Evolutionary conservation across 2,888 invertebrate genomes (phyloP).

Genomic region (Agriopis leucophaearia): DNA sequence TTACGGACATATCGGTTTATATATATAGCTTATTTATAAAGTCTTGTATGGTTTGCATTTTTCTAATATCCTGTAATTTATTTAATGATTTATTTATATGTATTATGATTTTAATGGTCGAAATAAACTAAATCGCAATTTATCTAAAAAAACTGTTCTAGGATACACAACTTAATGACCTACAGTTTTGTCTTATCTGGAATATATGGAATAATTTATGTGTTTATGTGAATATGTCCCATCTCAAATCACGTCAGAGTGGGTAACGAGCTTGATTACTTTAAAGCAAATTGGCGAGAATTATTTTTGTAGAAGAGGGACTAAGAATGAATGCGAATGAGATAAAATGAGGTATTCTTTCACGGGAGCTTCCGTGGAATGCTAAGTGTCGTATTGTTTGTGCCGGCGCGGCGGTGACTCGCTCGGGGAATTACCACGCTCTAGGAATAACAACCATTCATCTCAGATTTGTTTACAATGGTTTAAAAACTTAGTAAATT

Average conservation of each 20-base stretch:
- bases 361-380: slow-evolving; percentile 20
- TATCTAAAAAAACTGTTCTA: no score
- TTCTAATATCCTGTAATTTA: no score
- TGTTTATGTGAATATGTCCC: no score
- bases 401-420: slow-evolving; percentile 15
- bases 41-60: no score
- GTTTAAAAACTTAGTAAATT: not conserved
- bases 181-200: no score
- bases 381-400: slow-evolving; percentile 22
- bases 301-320: slow-evolving; percentile 31
- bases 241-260: not conserved
- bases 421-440: slow-evolving; percentile 11
- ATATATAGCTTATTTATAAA: no score
- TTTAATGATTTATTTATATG: no score
- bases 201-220: no score
- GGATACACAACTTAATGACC: no score
- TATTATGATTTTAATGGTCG: no score
- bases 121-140: no score
- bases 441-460: slow-evolving; percentile 13
- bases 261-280: slow-evolving; percentile 16
- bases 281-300: slow-evolving; percentile 32
- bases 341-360: slow-evolving; percentile 33
- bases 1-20: no score
- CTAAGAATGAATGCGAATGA: slow-evolving; percentile 35
- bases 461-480: not conserved